Evolutionary conservation across 2,888 invertebrate genomes (phyloP), one percentile per base, ranked within the genome.

Genomic region (Patella pellucida): DNA sequence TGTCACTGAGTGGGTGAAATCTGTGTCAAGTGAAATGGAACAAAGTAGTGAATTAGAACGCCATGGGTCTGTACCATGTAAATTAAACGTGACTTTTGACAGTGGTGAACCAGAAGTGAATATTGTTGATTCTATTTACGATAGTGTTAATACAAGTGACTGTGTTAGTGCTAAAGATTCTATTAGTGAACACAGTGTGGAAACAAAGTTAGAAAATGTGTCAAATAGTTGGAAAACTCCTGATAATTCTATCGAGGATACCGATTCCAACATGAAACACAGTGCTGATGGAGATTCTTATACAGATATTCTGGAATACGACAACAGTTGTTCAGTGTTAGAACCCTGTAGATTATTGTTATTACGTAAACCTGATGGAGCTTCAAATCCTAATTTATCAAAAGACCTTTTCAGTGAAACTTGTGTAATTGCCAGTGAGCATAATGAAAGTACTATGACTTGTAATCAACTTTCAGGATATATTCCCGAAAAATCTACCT

Each of bases 311-410:
- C 76, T 75, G 51, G 75, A 79, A 15, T 74, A 78, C 67, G 77
- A 80, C 52, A 75, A 78, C 52, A 73, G 62, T 62, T 19, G 79
- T 62, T 72, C 78, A 68, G 73, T 78, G 11, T 69, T 77, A 19
- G 82, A 81, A 56, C 72, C 82, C 15, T 73, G 77, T 50, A 74
- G 71, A 56, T 78, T 77, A 15, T 70, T 81, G 56, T 71, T 86
- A 68, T 84, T 84, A 31, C 78, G 88, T 68, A 87, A 85, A 92
- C 97, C 97, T 7, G 97, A 97, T 87, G 97, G 97, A 70, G 96
- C 97, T 72, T 97, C 97, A 41, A 97, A 97, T 93, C 97, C 97
- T 23, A 96, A 96, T 92, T 92, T 97, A 85, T 80, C 82, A 23
- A 82, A 82, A 78, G 85, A 84, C 79, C 78, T 81, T 62, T 83